Base-by-base conservation (phyloP, 2,113 vertebrate genomes). In the Progne subis region DNA sequence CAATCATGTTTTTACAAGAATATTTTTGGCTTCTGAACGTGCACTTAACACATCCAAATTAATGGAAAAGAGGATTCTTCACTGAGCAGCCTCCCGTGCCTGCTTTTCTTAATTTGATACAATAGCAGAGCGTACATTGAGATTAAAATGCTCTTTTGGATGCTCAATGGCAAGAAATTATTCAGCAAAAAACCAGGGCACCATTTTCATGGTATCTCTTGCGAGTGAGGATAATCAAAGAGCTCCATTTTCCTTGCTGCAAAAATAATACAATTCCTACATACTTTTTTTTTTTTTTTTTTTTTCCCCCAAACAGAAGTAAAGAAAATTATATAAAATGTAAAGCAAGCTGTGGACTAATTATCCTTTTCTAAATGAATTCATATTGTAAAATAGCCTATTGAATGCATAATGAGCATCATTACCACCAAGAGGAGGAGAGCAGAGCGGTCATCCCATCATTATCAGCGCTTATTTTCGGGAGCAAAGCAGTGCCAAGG, bases 91-190 rank as follows among this genome's bases (percentile, higher is more conserved):
- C 90, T 97, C 94, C 57, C 16, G 8, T 97, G 96, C 96, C 95
- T 93, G 90, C 88, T 97, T 95, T 96, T 95, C 5, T 77, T 98
- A 97, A 98, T 98, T 97, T 97, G 96, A 97, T 97, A 97, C 97
- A 98, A 98, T 97, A 97, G 96, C 95, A 94, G 88, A 95, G 88
- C 77, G 78, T 94, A 96, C 96, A 97, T 96, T 97, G 96, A 97
- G 97, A 98, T 98, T 98, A 97, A 98, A 98, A 97, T 96, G 95
- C 77, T 90, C 96, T 96, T 98, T 98, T 96, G 87, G 96, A 94
- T 97, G 96, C 88, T 98, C 96, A 92, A 53, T 96, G 88, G 82
- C 81, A 92, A 97, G 92, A 97, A 98, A 98, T 96, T 96, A 91
- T 92, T 97, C 95, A 91, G 84, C 23, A 97, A 94, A 97, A 97